Conservation (phyloP, 2,888 invertebrate genomes). For the Chymomyza amoena region DNA sequence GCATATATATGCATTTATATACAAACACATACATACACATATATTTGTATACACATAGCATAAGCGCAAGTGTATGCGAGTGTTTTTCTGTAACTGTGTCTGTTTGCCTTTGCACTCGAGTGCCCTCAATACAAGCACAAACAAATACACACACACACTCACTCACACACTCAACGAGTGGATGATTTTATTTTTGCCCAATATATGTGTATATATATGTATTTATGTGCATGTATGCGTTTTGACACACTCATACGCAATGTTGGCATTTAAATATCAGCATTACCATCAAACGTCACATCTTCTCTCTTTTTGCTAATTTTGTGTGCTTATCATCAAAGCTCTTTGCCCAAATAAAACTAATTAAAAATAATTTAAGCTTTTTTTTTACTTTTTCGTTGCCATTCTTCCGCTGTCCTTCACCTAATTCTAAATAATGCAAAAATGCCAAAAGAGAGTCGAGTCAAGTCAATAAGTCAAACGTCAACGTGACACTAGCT, state of each 20-base stretch:
- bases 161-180: constrained; percentile 18
- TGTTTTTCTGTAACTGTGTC: constrained; percentile 39
- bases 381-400: neutral
- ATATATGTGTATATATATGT: neutral
- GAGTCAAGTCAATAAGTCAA: constrained; percentile 45
- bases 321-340: constrained; percentile 14
- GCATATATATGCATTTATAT: neutral
- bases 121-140: constrained; percentile 55
- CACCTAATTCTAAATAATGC: constrained; percentile 12
- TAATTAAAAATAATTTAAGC: constrained; percentile 41
- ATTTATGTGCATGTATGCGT: constrained; percentile 27
- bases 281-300: constrained; percentile 1
- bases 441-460: constrained; percentile 2
- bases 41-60: neutral
- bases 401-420: constrained; percentile 8
- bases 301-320: constrained; percentile 20
- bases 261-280: constrained; percentile 23
- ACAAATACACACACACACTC: constrained; percentile 15
- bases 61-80: constrained; percentile 1
- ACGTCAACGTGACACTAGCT: constrained; percentile 23
- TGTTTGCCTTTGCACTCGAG: constrained; percentile 59
- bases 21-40: neutral
- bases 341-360: constrained; percentile 25
- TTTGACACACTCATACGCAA: constrained; percentile 37
- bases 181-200: constrained; percentile 43